phyloP scores from a whole-genome alignment of 2,888 invertebrate species.

The Lasioglossum morio region DNA sequence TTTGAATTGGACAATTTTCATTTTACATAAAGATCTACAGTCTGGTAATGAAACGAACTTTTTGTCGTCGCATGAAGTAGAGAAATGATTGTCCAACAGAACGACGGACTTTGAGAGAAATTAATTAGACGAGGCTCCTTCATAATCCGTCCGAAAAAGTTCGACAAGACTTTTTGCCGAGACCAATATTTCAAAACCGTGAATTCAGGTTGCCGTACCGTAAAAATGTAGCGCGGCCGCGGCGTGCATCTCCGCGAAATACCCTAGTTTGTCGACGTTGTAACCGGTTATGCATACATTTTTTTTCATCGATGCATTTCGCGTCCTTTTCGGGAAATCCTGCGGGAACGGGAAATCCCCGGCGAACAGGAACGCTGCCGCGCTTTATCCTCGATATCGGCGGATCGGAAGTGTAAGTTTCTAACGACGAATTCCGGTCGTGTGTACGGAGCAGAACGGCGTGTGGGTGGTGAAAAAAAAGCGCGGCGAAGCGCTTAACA shows the following conservation, averaged over 20 bases:
- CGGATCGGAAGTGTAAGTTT: constrained; percentile 48
- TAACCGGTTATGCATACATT: constrained; percentile 18
- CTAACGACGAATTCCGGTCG: constrained; percentile 43
- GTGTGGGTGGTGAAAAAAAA: constrained; percentile 6
- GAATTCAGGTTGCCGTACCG: not conserved
- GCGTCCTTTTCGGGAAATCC: constrained; percentile 17
- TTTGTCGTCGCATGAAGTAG: no score
- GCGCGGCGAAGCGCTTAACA: constrained; percentile 55
- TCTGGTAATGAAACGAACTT: no score
- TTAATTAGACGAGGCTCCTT: not conserved
- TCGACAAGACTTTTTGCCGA: not conserved
- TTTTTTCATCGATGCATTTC: not conserved
- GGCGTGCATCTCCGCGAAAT: not conserved
- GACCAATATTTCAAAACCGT: not conserved
- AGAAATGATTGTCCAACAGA: not conserved
- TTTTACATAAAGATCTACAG: no score
- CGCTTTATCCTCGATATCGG: constrained; percentile 51
- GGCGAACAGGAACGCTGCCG: constrained; percentile 16
- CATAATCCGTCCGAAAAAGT: not conserved
- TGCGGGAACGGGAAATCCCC: constrained; percentile 14
- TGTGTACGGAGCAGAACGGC: constrained; percentile 1
- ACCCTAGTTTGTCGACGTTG: not conserved
- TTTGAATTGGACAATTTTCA: no score
- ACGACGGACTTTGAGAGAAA: not conserved
- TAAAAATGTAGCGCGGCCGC: not conserved